These are phyloP conservation scores for Pyrrhia umbra DNA, from an alignment of 2,888 invertebrate species.

Conservation along the genomic window DNA sequence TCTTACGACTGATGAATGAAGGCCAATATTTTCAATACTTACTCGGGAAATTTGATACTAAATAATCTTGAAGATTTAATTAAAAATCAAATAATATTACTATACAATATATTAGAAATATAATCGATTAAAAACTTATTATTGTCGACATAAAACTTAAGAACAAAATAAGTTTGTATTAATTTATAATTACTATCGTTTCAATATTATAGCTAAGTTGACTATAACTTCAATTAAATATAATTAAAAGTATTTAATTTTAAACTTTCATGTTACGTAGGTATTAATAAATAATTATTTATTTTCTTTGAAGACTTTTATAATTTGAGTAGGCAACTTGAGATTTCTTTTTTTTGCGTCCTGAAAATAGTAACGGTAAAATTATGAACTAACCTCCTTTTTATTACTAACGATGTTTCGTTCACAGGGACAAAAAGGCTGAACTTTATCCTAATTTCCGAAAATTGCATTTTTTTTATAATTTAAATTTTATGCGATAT, in stretches of 20 bases:
- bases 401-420: not conserved
- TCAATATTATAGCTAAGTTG: constrained; percentile 20
- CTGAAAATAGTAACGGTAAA: not conserved
- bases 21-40: no score
- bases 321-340: constrained; percentile 13
- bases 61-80: no score
- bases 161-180: constrained; percentile 24
- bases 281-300: constrained; percentile 28
- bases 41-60: no score
- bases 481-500: no score
- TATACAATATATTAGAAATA: constrained; percentile 23
- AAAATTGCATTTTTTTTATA: no score
- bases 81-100: no score
- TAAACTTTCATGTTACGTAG: constrained; percentile 13
- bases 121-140: constrained; percentile 27
- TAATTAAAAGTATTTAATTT: constrained; percentile 29
- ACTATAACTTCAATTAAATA: constrained; percentile 37
- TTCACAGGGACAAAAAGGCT: not conserved
- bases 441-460: no score
- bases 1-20: no score
- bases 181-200: constrained; percentile 44
- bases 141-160: constrained; percentile 24
- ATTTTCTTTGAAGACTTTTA: constrained; percentile 34
- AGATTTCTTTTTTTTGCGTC: not conserved
- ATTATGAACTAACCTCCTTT: not conserved